Evolutionary conservation across 2,888 invertebrate species (phyloP), one percentile per base, ranked within the genome.

Genomic region (Morpho helenor): DNA sequence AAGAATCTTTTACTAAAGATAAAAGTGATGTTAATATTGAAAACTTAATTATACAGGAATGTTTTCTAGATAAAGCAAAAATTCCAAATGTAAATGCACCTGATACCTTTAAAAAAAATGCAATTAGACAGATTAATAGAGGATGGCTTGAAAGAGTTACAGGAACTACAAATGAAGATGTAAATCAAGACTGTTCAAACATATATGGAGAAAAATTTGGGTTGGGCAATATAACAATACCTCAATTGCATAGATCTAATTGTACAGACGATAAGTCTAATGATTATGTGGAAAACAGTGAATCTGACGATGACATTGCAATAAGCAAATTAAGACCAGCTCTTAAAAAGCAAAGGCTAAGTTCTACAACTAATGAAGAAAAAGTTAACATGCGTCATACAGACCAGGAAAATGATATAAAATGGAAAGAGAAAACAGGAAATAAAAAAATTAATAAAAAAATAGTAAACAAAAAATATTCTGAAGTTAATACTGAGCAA

Each of bases 271-370:
- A 80, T 46, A 82, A 79, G 72, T 57, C 60, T 51, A 66, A 85
- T 65, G 94, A 95, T 69, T 93, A 93, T 72, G 95, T 96, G 69
- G 96, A 96, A 76, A 94, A 94, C 67, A 95, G 95, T 81, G 95
- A 94, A 66, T 93, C 93, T 45, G 94, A 94, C 71, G 90, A 83
- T 61, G 91, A 91, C 63, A 83, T 68, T 59, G 66, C 67, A 44
- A 67, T 79, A 56, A 68, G 70, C 52, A 88, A 92, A 68, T 73
- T 92, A 45, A 89, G 93, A 66, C 93, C 93, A 52, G 91, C 92
- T 44, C 84, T 91, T 1, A 94, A 93, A 68, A 91, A 92, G 66
- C 84, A 91, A 55, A 91, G 88, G 75, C 57, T 90, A 51, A 65
- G 70, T 52, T 61, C 63, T 54, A 39, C 52, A 54, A 5, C 7